These are phyloP conservation scores for Drosophila neutralis DNA, from an alignment of 2,888 invertebrate genomes.

Conservation along the genomic window DNA sequence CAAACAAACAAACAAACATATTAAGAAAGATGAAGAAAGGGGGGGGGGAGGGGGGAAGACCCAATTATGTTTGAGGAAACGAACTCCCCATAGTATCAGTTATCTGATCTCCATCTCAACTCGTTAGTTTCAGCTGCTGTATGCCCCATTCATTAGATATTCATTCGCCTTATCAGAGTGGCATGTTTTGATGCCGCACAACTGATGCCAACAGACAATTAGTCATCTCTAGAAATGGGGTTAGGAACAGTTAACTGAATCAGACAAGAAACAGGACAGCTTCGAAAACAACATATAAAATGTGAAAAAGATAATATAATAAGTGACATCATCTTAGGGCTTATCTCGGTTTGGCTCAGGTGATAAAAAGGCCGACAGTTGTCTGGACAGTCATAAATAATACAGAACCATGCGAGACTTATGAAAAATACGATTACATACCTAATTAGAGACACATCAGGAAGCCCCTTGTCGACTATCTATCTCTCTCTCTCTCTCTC, in stretches of 20 bases:
- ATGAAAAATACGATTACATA: slow-evolving; percentile 5
- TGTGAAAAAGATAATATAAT: slow-evolving; percentile 1
- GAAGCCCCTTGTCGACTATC: background rate
- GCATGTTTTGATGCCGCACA: slow-evolving; percentile 14
- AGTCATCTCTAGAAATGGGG: slow-evolving; percentile 36
- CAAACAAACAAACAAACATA: background rate
- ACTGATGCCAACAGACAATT: slow-evolving; percentile 3
- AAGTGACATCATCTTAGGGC: slow-evolving; percentile 20
- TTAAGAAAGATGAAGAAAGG: background rate
- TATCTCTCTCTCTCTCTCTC: background rate
- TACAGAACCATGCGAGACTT: slow-evolving; percentile 8
- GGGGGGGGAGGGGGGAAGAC: too few relatives aligned
- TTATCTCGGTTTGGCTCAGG: slow-evolving; percentile 27
- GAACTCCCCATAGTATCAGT: background rate
- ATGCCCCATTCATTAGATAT: slow-evolving; percentile 42
- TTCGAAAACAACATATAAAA: slow-evolving; percentile 1
- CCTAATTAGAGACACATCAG: slow-evolving; percentile 5
- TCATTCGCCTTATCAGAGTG: slow-evolving; percentile 44
- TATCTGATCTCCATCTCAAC: background rate
- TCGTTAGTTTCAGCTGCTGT: slow-evolving; percentile 11
- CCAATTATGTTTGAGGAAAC: background rate
- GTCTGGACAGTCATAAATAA: slow-evolving; percentile 2
- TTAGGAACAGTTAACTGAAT: slow-evolving; percentile 1
- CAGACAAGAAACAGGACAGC: slow-evolving; percentile 23
- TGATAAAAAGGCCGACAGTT: slow-evolving; percentile 4